Evolutionary conservation across 2,888 invertebrate species (phyloP).

Genomic region (Oscheius sp.): DNA sequence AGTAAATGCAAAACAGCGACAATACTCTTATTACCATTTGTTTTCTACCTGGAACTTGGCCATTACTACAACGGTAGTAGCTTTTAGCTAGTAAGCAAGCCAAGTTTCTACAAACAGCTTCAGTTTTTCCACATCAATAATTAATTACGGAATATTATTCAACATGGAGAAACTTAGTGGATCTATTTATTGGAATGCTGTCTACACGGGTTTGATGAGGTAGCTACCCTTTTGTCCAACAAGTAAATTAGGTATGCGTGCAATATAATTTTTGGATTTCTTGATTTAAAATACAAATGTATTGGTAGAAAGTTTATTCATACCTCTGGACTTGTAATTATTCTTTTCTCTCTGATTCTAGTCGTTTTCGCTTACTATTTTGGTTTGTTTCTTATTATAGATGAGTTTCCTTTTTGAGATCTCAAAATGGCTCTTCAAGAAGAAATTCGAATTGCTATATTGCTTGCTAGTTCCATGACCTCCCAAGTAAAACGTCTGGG

Average conservation of each 20-base stretch:
- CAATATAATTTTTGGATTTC: constrained; percentile 42
- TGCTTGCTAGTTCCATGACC: constrained; percentile 50
- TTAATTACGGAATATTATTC: constrained; percentile 66
- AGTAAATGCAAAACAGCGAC: constrained; percentile 35
- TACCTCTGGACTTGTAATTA: constrained; percentile 43
- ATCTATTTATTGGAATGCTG: constrained; percentile 58
- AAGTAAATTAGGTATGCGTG: constrained; percentile 35
- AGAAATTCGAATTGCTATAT: constrained; percentile 43
- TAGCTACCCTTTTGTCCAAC: background rate
- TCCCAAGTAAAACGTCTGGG: constrained; percentile 38
- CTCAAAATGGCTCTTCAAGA: constrained; percentile 45
- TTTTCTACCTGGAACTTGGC: constrained; percentile 38
- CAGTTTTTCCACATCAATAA: constrained; percentile 57
- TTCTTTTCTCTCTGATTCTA: constrained; percentile 45
- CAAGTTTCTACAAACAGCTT: background rate
- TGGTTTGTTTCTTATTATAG: constrained; percentile 17
- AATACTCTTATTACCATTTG: constrained; percentile 46
- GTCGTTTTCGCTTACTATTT: constrained; percentile 41
- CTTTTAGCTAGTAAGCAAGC: constrained; percentile 45
- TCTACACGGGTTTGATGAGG: constrained; percentile 47
- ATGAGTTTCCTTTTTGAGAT: constrained; percentile 36
- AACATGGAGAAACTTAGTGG: constrained; percentile 66
- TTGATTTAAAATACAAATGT: constrained; percentile 41
- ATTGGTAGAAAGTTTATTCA: constrained; percentile 54
- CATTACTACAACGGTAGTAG: constrained; percentile 37